Conservation (phyloP, 2,113 vertebrate genomes). For the Calidris pygmaea region DNA sequence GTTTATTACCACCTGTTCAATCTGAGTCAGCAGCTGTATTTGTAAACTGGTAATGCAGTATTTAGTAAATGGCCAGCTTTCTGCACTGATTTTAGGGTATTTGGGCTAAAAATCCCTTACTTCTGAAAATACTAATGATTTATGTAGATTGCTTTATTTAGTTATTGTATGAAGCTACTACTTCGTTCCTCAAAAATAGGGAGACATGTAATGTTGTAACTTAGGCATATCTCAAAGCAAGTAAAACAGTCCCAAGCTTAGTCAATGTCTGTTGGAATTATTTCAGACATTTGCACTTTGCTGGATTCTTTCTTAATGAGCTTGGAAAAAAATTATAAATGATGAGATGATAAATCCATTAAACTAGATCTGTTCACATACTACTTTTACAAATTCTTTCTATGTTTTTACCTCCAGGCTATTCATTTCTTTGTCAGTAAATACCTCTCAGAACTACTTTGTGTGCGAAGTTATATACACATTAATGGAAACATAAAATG, state of each 20-base stretch:
- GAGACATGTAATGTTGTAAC: not conserved
- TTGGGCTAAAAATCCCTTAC: not conserved
- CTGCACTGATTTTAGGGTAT: not conserved
- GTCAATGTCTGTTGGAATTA: constrained; percentile 48
- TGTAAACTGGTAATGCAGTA: constrained; percentile 1
- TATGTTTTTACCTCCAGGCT: not conserved
- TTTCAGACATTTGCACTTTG: constrained; percentile 48
- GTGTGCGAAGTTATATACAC: not conserved
- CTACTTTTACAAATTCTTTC: not conserved
- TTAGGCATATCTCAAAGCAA: constrained; percentile 33
- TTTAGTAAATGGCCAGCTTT: constrained; percentile 21
- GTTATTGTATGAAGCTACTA: not conserved
- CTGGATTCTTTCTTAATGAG: constrained; percentile 54
- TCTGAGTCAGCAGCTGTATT: constrained; percentile 22
- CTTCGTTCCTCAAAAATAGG: not conserved
- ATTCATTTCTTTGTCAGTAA: constrained; percentile 18
- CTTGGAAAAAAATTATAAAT: constrained; percentile 14
- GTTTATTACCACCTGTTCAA: constrained; percentile 24
- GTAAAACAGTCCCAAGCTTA: constrained; percentile 57
- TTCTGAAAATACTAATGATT: constrained; percentile 4
- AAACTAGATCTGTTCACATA: constrained; percentile 8
- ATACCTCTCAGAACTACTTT: not conserved
- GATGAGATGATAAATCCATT: constrained; percentile 26
- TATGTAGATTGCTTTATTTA: not conserved
- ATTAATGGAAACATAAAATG: constrained; percentile 35